These are phyloP conservation scores for Caenorhabditis sinica DNA, from an alignment of 2,888 invertebrate genomes.

Conservation along the genomic window DNA sequence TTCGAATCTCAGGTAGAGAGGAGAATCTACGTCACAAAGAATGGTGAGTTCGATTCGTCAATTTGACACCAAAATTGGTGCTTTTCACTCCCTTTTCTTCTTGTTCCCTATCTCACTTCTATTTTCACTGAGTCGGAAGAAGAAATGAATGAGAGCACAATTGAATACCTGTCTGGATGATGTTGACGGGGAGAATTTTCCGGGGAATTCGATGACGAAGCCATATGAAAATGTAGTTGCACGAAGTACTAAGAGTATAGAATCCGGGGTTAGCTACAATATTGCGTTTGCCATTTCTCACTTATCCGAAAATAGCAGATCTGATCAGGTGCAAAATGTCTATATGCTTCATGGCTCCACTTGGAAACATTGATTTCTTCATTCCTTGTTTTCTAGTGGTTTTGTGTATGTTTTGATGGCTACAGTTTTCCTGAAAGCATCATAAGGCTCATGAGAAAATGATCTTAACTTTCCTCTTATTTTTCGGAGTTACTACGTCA, in stretches of 20 bases:
- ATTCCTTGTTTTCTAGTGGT: neutral
- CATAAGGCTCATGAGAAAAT: neutral
- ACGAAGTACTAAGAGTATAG: conserved; percentile 5
- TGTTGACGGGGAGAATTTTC: neutral
- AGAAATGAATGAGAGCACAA: conserved; percentile 22
- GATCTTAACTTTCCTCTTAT: neutral
- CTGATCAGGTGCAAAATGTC: conserved; percentile 17
- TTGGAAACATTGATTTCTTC: neutral
- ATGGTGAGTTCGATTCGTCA: conserved; percentile 57
- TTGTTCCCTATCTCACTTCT: neutral
- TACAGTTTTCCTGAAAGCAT: neutral
- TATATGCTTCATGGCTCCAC: neutral
- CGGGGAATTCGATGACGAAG: conserved; percentile 1
- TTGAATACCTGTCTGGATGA: conserved; percentile 32
- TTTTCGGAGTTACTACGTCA: conserved; percentile 1
- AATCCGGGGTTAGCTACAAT: neutral
- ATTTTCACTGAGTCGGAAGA: conserved; percentile 25
- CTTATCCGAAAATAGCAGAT: conserved; percentile 5
- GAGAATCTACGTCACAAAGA: conserved; percentile 39
- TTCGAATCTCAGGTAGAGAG: neutral
- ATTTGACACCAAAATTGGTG: conserved; percentile 49
- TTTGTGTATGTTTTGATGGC: neutral
- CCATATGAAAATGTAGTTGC: conserved; percentile 16
- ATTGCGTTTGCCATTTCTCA: neutral
- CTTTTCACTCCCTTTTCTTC: conserved; percentile 15